A percentile compares a stretch with the other conserved stretches of the same genome.
Evolutionary conservation across 2,113 vertebrate species (phyloP).

Genomic region (Elgaria multicarinata): DNA sequence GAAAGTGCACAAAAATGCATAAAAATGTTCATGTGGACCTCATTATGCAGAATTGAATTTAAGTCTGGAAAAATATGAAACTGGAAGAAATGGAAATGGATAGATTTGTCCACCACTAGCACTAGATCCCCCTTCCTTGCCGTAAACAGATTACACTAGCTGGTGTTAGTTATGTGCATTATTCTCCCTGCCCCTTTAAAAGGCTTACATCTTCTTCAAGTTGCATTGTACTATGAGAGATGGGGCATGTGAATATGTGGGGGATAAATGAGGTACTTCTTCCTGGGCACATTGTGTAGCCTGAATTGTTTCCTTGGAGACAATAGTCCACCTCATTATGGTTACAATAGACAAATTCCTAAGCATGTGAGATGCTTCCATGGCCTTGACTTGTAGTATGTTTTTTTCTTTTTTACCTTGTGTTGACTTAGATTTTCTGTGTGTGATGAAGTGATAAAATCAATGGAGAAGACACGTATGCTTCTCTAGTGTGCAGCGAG

Average conservation of each 20-base stretch:
- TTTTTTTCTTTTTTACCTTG: constrained; percentile 67
- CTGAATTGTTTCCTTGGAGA: constrained; percentile 71
- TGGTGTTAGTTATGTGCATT: not conserved
- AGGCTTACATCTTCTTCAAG: constrained; percentile 53
- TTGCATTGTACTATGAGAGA: constrained; percentile 46
- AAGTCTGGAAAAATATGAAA: not conserved
- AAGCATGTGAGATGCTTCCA: constrained; percentile 70
- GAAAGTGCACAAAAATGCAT: not conserved
- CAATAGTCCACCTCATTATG: constrained; percentile 70
- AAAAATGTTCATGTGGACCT: not conserved
- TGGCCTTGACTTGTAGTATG: constrained; percentile 75
- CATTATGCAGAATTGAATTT: too few species aligned
- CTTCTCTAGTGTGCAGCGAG: constrained; percentile 64
- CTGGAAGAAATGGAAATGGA: not conserved
- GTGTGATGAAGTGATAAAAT: constrained; percentile 79
- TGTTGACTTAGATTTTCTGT: constrained; percentile 79
- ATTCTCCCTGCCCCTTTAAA: constrained; percentile 54
- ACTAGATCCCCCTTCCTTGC: not conserved
- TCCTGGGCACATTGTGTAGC: constrained; percentile 61
- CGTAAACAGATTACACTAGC: accelerated
- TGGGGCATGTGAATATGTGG: constrained; percentile 1
- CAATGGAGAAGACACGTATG: constrained; percentile 68
- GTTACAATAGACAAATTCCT: constrained; percentile 74
- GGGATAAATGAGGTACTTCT: constrained; percentile 43
- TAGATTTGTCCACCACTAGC: not conserved